These are phyloP conservation scores for Aphelocoma coerulescens DNA, from an alignment of 2,113 vertebrate species.

Conservation along the genomic window DNA sequence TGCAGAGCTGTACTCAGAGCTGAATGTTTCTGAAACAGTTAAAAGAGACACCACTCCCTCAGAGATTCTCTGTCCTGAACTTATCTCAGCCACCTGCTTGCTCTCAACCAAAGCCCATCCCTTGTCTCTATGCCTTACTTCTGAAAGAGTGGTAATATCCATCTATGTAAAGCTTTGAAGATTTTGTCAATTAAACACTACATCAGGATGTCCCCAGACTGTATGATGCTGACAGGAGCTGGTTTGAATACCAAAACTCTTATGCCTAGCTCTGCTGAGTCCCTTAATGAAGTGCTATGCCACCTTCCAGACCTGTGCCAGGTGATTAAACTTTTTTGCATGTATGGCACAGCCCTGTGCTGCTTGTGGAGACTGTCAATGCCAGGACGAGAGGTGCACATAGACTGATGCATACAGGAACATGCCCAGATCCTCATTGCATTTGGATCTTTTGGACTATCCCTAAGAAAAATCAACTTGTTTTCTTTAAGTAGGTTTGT, in stretches of 20 bases:
- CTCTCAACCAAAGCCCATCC: neutral
- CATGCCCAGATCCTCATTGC: neutral
- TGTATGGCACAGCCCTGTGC: neutral
- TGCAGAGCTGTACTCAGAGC: neutral
- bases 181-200: neutral
- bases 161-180: neutral
- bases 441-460: neutral
- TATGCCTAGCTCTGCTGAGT: neutral
- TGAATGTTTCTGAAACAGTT: neutral
- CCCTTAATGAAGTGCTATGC: neutral
- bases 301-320: neutral
- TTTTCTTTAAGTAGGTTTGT: neutral
- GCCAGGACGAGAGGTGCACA: rapidly evolving
- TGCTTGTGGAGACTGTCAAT: neutral
- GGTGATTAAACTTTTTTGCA: neutral
- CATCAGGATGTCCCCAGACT: neutral
- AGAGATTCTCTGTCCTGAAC: neutral
- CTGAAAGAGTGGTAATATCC: neutral
- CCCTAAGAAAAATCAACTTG: neutral
- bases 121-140: neutral
- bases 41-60: neutral
- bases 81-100: neutral
- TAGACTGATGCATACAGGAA: neutral
- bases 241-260: neutral
- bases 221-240: neutral